Conservation (phyloP, 2,113 vertebrate species). For the Odontesthes bonariensis region DNA sequence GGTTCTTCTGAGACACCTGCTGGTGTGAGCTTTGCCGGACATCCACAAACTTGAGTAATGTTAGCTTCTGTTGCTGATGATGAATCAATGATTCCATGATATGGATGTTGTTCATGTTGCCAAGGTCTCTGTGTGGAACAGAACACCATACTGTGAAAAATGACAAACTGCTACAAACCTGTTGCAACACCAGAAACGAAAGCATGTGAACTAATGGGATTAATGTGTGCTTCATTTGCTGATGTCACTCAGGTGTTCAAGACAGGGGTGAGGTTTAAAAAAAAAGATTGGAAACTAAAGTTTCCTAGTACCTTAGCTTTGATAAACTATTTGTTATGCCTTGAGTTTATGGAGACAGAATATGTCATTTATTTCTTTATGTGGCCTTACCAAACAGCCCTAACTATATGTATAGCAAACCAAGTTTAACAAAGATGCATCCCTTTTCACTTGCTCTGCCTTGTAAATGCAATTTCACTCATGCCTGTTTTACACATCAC, state of each 20-base stretch:
- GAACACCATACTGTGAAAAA: not conserved
- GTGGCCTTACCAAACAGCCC: no score
- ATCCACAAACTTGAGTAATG: not conserved
- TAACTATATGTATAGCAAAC: no score
- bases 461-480: constrained; percentile 18
- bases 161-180: not conserved
- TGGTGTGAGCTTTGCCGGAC: not conserved
- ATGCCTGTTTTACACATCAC: constrained; percentile 38
- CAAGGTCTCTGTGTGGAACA: not conserved
- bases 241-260: not conserved
- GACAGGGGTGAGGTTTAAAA: no score
- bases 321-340: no score
- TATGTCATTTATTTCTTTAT: no score
- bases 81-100: not conserved
- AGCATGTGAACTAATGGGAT: not conserved
- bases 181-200: not conserved
- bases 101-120: not conserved
- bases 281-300: no score
- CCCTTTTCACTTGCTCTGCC: constrained; percentile 2
- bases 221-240: not conserved
- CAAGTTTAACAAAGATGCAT: no score
- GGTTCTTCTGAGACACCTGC: no score
- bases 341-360: no score
- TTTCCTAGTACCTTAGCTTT: no score
- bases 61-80: not conserved